Base-by-base conservation (phyloP, 2,888 invertebrate genomes). In the Thera britannica region DNA sequence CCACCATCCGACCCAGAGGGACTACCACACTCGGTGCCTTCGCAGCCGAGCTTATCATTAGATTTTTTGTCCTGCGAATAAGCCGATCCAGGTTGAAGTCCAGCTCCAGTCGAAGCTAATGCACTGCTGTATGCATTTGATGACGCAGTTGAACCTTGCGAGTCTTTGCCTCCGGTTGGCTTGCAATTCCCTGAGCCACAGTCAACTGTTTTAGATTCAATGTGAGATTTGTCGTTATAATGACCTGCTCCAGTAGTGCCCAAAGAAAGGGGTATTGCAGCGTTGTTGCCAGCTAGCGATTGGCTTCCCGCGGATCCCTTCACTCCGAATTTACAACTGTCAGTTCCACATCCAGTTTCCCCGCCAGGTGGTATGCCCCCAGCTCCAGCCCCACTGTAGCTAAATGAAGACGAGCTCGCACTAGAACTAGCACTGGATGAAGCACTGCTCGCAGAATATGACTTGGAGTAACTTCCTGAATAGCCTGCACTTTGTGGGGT, bases 391-490 rank as follows among this genome's bases (percentile, higher is more conserved):
- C 90, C 88, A 68, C 82, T 83, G 67, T 83, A 92, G 75, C 84
- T 90, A 73, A 84, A 93, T 52, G 83, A 75, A 57, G 76, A 76
- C 11, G 92, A 86, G 71, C 90, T 88, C 6, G 92, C 83, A 73
- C 91, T 90, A 3, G 92, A 83, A 75, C 91, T 92, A 44, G 93
- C 85, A 78, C 92, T 91, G 1, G 91, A 86, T 51, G 93, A 86
- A 12, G 93, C 86, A 55, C 83, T 90, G 73, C 92, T 93, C 34
- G 92, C 87, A 11, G 94, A 82, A 44, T 90, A 87, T 0, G 93
- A 86, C 75, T 92, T 86, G 44, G 94, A 83, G 82, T 89, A 87
- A 82, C 92, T 90, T 83, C 95, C 89, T 72, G 92, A 85, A 87
- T 81, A 88, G 77, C 88, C 91, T 4, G 78, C 73, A 41, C 84